Conservation (phyloP, 35 echinoderm and acorn worm species). For the Acanthaster planci region DNA sequence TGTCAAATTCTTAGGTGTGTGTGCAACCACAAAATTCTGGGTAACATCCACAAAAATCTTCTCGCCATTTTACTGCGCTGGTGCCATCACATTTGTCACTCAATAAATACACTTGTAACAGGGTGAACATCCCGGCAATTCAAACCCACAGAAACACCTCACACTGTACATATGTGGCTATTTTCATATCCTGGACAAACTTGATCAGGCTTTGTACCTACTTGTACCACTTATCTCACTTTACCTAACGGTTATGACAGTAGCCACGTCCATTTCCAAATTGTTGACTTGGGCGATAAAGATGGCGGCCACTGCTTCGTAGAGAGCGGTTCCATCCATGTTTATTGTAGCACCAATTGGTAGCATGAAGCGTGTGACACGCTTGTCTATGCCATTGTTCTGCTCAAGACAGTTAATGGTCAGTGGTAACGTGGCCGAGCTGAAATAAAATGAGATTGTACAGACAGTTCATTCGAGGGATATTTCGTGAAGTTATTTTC, state of each 20-base stretch:
- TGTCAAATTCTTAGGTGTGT: too few species aligned
- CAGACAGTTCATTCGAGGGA: too few species aligned
- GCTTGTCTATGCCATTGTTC: constrained; percentile 68
- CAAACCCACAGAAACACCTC: too few species aligned
- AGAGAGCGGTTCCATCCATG: constrained; percentile 97
- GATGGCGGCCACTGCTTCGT: constrained; percentile 94
- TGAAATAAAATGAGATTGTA: neutral
- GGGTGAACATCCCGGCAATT: too few species aligned
- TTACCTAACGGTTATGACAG: constrained; percentile 89
- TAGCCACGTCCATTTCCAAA: constrained; percentile 59
- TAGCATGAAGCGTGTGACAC: constrained; percentile 89
- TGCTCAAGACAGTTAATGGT: constrained; percentile 81
- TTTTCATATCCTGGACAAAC: neutral
- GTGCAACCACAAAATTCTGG: too few species aligned
- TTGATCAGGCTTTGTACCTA: neutral
- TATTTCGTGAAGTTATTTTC: too few species aligned
- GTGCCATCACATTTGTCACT: too few species aligned
- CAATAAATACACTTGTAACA: too few species aligned
- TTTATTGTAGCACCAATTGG: constrained; percentile 95
- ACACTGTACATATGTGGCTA: too few species aligned
- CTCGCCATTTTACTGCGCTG: too few species aligned
- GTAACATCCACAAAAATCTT: too few species aligned
- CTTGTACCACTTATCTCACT: neutral
- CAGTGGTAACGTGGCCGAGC: constrained; percentile 89
- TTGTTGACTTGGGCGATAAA: constrained; percentile 97